Percentiles rank a stretch among this genome's conserved stretches.
Evolutionary conservation across 2,113 vertebrate genomes (phyloP).

Genomic region (Asarcornis scutulata): DNA sequence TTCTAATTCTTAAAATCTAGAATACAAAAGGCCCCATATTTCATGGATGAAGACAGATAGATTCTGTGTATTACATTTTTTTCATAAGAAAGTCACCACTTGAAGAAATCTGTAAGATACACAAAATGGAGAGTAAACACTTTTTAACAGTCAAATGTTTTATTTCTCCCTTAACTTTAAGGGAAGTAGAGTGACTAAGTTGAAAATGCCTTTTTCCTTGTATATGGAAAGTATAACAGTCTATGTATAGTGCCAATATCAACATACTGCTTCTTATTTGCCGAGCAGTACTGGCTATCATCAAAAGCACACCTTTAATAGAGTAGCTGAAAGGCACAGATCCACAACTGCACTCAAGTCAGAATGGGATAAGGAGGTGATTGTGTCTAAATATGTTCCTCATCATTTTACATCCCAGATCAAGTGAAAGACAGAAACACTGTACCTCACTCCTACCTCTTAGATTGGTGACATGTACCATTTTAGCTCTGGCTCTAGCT

Average conservation of each 20-base stretch:
- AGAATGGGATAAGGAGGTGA: neutral
- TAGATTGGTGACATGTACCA: neutral
- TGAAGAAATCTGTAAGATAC: neutral
- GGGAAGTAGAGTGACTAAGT: neutral
- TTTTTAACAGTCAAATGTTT: neutral
- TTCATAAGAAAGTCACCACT: neutral
- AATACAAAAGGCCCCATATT: neutral
- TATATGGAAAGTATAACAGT: neutral
- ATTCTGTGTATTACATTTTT: neutral
- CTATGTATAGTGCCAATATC: neutral
- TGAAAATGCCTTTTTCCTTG: conserved; percentile 25
- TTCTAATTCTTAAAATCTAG: neutral
- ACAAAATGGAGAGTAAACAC: neutral
- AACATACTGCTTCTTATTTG: conserved; percentile 8
- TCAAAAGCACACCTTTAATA: conserved; percentile 40
- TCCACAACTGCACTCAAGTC: neutral
- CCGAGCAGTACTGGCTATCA: neutral
- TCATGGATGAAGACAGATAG: neutral
- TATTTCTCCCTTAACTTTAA: neutral
- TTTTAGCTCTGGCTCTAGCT: neutral
- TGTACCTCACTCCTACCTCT: neutral
- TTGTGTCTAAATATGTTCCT: conserved; percentile 15
- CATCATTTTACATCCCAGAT: conserved; percentile 13
- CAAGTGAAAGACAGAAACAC: conserved; percentile 15
- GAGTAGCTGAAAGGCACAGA: neutral